Base-by-base conservation (phyloP, 2,797 vertebrate genomes). In the Adrianichthys oophorus region DNA sequence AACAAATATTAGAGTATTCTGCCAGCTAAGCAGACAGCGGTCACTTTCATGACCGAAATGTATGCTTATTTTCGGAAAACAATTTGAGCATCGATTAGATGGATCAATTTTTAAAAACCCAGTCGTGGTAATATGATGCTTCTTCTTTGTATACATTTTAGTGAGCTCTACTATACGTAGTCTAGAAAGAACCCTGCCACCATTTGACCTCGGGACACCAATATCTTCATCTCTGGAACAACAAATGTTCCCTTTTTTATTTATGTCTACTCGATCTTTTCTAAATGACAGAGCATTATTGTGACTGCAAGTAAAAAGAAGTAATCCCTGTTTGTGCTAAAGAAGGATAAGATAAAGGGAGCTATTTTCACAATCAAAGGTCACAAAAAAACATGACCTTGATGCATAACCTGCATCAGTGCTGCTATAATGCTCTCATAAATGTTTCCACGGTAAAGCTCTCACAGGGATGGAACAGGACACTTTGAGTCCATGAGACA, bases 401-500 rank as follows among this genome's bases (percentile, higher is more conserved):
- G n/a, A 55, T 62, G 17, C 29, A 62, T 56, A 57, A 57, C 32
- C 32, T 43, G 42, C 43, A 49, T 51, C 18, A 50, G 47, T n/a
- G 60, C n/a, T 41, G 47, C 32, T 37, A 37, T 12, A 37, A 77
- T n/a, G 24, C 59, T 70, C 16, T 40, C 46, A 52, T 79, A 74
- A 76, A 79, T 69, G 63, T 68, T 70, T 59, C 71, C 37, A 48
- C 49, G 56, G 49, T 55, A 56, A 48, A 72, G 75, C 62, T 70
- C 74, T 79, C 50, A 75, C 62, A 60, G 68, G 65, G 58, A 68
- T 64, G 67, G 65, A 48, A 68, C 26, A 75, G 83, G 79, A 78
- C 72, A 64, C 70, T 59, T 51, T 48, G 72, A 76, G 72, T 81
- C 84, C 75, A 79, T 76, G 72, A 83, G 78, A 71, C 53, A 29